Evolutionary conservation across 2,113 vertebrate species (phyloP).

Genomic region (Leucosticte australis): DNA sequence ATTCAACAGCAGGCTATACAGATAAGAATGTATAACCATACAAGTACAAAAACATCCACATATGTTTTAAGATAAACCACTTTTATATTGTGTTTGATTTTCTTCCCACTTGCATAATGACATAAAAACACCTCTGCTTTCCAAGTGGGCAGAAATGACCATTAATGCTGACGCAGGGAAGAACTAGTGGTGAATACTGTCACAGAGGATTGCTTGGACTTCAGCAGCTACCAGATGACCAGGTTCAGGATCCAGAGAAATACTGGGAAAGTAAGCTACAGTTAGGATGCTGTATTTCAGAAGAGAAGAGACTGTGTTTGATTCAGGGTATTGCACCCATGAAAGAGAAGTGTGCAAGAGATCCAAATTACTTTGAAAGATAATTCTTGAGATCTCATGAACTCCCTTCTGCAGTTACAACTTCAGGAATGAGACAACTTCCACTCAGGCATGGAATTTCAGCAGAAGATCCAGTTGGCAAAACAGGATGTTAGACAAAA

Average conservation of each 20-base stretch:
- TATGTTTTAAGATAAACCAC: background rate
- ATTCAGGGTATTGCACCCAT: background rate
- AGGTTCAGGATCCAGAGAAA: background rate
- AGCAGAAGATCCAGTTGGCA: background rate
- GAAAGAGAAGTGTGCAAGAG: background rate
- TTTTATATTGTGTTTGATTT: background rate
- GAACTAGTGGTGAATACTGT: background rate
- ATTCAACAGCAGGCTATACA: background rate
- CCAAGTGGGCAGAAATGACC: background rate
- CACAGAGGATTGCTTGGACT: background rate
- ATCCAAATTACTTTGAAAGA: background rate
- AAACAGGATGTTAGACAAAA: background rate
- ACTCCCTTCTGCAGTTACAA: background rate
- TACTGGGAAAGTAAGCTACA: background rate
- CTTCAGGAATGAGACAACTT: background rate
- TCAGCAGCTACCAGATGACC: background rate
- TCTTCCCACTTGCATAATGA: background rate
- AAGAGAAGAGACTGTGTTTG: background rate
- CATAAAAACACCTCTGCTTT: background rate
- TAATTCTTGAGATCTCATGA: background rate
- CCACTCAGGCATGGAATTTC: background rate
- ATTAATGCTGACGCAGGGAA: background rate
- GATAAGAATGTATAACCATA: background rate
- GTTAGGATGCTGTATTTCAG: background rate
- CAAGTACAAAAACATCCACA: background rate